phyloP scores from a whole-genome alignment of 2,888 invertebrate species.

The Plemyria rubiginata region DNA sequence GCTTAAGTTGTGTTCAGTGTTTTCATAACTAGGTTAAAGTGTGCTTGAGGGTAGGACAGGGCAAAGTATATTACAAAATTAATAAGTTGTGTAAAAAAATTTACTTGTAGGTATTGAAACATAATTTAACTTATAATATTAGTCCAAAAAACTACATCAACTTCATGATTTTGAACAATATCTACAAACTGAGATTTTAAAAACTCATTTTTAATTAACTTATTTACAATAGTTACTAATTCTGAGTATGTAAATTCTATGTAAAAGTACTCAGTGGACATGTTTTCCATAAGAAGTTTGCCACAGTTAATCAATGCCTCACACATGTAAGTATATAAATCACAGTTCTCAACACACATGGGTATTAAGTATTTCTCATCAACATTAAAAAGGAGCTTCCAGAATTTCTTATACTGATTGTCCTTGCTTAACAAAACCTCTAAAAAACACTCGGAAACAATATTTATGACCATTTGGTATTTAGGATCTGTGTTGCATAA shows the following conservation, averaged over 20 bases:
- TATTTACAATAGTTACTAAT: slow-evolving; percentile 70
- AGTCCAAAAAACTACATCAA: slow-evolving; percentile 72
- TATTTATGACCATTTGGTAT: slow-evolving; percentile 46
- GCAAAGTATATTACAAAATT: slow-evolving; percentile 3
- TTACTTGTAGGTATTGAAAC: background rate
- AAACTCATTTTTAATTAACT: slow-evolving; percentile 65
- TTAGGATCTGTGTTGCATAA: slow-evolving; percentile 56
- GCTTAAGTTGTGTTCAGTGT: no score
- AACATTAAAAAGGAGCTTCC: slow-evolving; percentile 62
- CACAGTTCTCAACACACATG: slow-evolving; percentile 61
- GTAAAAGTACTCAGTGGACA: slow-evolving; percentile 72
- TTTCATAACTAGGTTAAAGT: no score
- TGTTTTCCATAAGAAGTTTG: slow-evolving; percentile 64
- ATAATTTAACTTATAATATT: slow-evolving; percentile 50
- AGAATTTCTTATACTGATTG: slow-evolving; percentile 58
- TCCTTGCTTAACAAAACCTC: slow-evolving; percentile 55
- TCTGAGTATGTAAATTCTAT: slow-evolving; percentile 81
- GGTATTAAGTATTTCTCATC: slow-evolving; percentile 57
- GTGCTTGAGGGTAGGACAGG: background rate
- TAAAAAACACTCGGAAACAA: slow-evolving; percentile 52
- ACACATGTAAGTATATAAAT: slow-evolving; percentile 59
- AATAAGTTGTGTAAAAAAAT: background rate
- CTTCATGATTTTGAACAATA: slow-evolving; percentile 72
- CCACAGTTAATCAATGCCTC: slow-evolving; percentile 72
- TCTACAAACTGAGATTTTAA: slow-evolving; percentile 71